Evolutionary conservation across 1,140 invertebrate species (phyloP).

Genomic region (Drosophila arawakana): DNA sequence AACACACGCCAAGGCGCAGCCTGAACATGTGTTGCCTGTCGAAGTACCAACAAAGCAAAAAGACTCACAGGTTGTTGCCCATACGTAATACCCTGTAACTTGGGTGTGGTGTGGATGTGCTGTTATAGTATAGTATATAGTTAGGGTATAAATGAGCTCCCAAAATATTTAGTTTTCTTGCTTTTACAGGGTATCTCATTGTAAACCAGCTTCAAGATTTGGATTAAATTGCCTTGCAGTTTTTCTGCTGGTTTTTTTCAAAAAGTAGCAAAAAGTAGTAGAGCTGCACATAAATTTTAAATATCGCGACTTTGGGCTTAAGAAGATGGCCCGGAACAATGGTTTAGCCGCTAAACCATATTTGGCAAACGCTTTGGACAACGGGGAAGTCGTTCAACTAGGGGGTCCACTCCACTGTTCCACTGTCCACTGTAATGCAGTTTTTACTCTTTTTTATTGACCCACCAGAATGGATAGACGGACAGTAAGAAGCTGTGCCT

Average conservation of each 20-base stretch:
- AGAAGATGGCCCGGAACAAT: conserved; percentile 48
- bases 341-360: conserved; percentile 39
- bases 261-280: conserved; percentile 27
- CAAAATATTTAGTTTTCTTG: not conserved
- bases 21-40: conserved; percentile 73
- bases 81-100: conserved; percentile 19
- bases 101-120: too few relatives aligned
- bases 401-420: conserved; percentile 17
- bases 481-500: conserved; percentile 39
- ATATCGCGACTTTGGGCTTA: conserved; percentile 53
- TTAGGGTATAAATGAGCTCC: too few relatives aligned
- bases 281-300: conserved; percentile 74
- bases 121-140: too few relatives aligned
- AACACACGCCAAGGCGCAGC: conserved; percentile 67
- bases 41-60: conserved; percentile 24
- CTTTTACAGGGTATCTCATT: not conserved
- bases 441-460: conserved; percentile 79
- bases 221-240: conserved; percentile 3
- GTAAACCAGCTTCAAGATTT: not conserved
- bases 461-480: conserved; percentile 12
- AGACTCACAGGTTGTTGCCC: conserved; percentile 40
- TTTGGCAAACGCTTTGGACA: conserved; percentile 32
- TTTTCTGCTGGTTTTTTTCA: conserved; percentile 20
- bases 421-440: conserved; percentile 51
- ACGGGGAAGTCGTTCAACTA: conserved; percentile 38